Base-by-base conservation (phyloP, 2,113 vertebrate genomes). In the Nematolebias whitei region DNA sequence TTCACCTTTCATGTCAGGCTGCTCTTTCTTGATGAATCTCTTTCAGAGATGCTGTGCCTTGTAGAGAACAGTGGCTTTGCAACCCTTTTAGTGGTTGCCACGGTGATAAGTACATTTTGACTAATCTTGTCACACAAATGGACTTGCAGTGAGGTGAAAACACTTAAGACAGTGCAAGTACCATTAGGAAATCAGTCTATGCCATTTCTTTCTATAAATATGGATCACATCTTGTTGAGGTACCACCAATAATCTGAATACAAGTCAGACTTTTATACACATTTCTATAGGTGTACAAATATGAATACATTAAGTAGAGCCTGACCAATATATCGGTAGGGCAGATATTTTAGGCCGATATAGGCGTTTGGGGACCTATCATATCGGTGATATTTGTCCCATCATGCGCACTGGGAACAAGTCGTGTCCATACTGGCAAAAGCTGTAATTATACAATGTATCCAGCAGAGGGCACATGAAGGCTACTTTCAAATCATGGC, bases 71-170 rank as follows among this genome's bases (percentile, higher is more conserved):
- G 26, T 43, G 66, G 80, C 78, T 64, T 71, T 75, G 54, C 72
- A 83, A 80, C 82, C 50, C 63, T 70, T 71, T 61, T 78, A 48
- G 63, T 52, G 66, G 84, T 88, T 89, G 80, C 79, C 75, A 85
- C 88, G 60, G 86, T 32, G 56, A 89, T 24, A 40, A 62, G 59
- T 69, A 76, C 68, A 49, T 66, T 81, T 78, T 77, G 32, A 44
- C 26, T 62, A 62, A 54, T 45, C 60, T 61, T 76, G 20, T 74
- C 47, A 76, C 51, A 22, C 58, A 66, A 78, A 63, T 32, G 53
- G 68, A 80, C 55, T 73, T 59, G 50, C 49, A 47, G 40, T 56
- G 41, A 68, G 54, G 20, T 44, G 32, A 61, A 82, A 70, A 66
- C 56, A 43, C 78, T 78, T 75, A 22, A 51, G 49, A 64, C 49